Percentiles rank a stretch among this genome's conserved stretches.
Conservation (phyloP, 1,140 invertebrate genomes). For the Leguminivora glycinivorella region DNA sequence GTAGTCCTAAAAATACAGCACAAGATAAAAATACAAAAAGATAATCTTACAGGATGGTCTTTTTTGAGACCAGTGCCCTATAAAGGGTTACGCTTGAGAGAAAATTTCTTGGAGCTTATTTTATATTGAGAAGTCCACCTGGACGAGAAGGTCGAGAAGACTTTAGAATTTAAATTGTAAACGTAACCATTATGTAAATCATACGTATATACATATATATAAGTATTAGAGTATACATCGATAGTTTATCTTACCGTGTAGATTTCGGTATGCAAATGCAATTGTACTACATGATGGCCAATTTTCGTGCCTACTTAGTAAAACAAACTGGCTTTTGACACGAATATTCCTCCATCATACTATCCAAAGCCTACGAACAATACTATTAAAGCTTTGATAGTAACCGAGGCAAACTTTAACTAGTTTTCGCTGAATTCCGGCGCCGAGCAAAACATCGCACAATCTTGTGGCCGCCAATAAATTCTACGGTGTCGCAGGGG, state of each 20-base stretch:
- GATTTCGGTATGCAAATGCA: background rate
- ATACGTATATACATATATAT: too few species aligned
- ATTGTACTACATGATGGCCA: background rate
- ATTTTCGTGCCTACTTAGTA: conserved; percentile 3
- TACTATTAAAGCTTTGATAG: background rate
- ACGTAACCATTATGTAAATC: too few species aligned
- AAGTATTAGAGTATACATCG: too few species aligned
- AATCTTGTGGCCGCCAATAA: conserved; percentile 25
- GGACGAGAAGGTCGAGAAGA: too few species aligned
- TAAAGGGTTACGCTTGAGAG: too few species aligned
- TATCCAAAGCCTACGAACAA: background rate
- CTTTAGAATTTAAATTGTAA: too few species aligned
- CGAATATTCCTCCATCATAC: background rate
- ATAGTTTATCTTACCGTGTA: background rate
- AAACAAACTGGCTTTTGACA: background rate
- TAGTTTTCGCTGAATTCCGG: background rate
- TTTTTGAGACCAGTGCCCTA: too few species aligned
- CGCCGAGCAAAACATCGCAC: conserved; percentile 13
- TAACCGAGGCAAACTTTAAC: background rate
- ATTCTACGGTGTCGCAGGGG: conserved; percentile 21
- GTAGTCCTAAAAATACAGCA: too few species aligned
- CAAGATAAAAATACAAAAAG: too few species aligned
- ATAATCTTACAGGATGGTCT: too few species aligned
- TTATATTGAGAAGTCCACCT: too few species aligned
- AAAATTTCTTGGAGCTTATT: too few species aligned